Evolutionary conservation across 2,797 vertebrate genomes (phyloP).

Genomic region (Cyclura pinguis): DNA sequence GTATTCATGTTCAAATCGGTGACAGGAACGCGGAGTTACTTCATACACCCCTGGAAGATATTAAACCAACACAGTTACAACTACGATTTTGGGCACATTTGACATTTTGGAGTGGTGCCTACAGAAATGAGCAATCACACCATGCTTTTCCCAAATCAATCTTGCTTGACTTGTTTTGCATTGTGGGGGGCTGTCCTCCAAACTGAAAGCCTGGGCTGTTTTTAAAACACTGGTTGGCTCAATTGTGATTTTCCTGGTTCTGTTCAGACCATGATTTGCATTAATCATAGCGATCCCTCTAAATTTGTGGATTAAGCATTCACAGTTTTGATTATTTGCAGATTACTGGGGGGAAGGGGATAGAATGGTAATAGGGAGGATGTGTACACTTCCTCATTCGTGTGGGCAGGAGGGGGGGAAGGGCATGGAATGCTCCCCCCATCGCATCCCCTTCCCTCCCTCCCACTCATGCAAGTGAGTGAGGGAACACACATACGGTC

Average conservation of each 20-base stretch:
- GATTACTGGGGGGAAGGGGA: too few species aligned
- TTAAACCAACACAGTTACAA: conserved; percentile 15
- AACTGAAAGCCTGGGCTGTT: neutral
- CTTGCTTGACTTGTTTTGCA: neutral
- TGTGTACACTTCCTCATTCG: too few species aligned
- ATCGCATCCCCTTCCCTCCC: too few species aligned
- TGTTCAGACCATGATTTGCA: neutral
- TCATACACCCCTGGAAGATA: conserved; percentile 92
- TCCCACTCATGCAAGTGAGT: too few species aligned
- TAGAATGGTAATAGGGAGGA: too few species aligned
- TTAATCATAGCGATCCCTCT: neutral
- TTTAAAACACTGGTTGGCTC: neutral
- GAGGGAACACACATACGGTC: too few species aligned
- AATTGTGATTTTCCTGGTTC: neutral
- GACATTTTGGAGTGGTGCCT: neutral
- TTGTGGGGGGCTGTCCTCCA: neutral
- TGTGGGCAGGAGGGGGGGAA: too few species aligned
- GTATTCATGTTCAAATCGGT: conserved; percentile 96
- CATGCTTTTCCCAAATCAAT: neutral
- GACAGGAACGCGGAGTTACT: conserved; percentile 97
- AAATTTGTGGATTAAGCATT: too few species aligned
- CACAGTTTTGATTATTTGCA: too few species aligned
- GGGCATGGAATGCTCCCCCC: too few species aligned
- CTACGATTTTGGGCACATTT: neutral
- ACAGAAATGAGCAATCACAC: neutral